Base-by-base conservation (phyloP, 2,113 vertebrate species). In the Microcebus griseorufus region DNA sequence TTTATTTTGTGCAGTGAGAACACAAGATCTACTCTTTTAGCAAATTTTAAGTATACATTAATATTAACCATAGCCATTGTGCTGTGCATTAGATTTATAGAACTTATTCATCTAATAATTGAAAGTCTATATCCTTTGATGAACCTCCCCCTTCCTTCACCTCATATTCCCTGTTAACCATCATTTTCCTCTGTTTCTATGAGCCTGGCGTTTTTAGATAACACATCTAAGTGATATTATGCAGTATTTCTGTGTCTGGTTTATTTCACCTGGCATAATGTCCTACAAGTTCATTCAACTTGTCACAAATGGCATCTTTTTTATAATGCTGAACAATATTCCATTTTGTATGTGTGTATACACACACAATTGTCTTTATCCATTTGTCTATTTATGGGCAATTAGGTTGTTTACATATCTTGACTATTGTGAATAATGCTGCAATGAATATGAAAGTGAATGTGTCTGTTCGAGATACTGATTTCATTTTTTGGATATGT, bases 91-190 rank as follows among this genome's bases (percentile, higher is more conserved):
- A 34, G 29, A 22, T 80, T 55, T 48, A 2, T 14, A 27, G 12
- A 45, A n/a, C 37, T 76, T 78, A 65, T 17, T 34, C 29, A 23
- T 76, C 29, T 58, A 75, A 29, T 45, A 42, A 34, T 10, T 34
- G 29, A 39, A 78, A 90, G 9, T 37, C 78, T 78, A 23, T 29
- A 65, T n/a, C 32, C 9, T 65, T 60, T 78, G 6, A 65, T 6
- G 6, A 64, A 29, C 6, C 51, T 90, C 42, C 48, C 42, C 6
- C 5, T 51, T 90, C 9, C 29, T 9, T 34, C 10, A n/a, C 3
- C 3, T 9, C 23, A 1, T 12, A 29, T 4, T 4, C 17, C 14
- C 0, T 5, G 55, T 32, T n/a, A 65, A 53, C 4, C 12, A 89
- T 22, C 7, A 65, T 27, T 64, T 78, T 37, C 14, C 58, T 62